These are phyloP conservation scores for Tragelaphus scriptus DNA, from an alignment of 2,113 vertebrate genomes.

Conservation along the genomic window DNA sequence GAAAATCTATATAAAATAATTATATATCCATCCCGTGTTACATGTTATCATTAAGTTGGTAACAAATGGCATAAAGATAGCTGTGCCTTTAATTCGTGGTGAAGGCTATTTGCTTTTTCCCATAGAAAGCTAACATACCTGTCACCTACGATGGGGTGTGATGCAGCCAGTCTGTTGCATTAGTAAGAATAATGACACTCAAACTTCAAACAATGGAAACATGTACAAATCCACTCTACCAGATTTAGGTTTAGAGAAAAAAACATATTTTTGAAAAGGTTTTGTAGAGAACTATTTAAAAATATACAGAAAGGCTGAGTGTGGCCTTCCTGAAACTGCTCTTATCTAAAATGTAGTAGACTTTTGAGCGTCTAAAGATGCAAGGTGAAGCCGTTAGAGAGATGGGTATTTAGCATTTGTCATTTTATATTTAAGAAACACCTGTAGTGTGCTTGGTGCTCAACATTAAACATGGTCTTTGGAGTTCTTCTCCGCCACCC, in stretches of 20 bases:
- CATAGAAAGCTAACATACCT: slow-evolving; percentile 74
- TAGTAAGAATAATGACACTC: slow-evolving; percentile 66
- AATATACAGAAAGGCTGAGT: slow-evolving; percentile 41
- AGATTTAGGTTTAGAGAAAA: slow-evolving; percentile 74
- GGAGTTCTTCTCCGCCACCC: slow-evolving; percentile 64
- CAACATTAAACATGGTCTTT: slow-evolving; percentile 37
- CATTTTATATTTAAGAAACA: slow-evolving; percentile 63
- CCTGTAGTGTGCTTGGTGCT: slow-evolving; percentile 62
- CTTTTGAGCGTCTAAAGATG: slow-evolving; percentile 49
- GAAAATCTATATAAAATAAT: slow-evolving; percentile 82
- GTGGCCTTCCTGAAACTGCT: slow-evolving; percentile 67
- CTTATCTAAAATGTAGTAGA: slow-evolving; percentile 42
- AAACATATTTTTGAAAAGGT: slow-evolving; percentile 74
- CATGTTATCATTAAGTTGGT: slow-evolving; percentile 80
- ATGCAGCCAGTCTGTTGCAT: slow-evolving; percentile 63
- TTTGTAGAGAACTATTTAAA: slow-evolving; percentile 75
- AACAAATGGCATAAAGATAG: slow-evolving; percentile 77
- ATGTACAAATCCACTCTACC: slow-evolving; percentile 40
- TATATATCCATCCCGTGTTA: slow-evolving; percentile 81
- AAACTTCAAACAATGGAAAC: slow-evolving; percentile 72
- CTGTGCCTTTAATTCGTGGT: slow-evolving; percentile 77
- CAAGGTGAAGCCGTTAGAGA: slow-evolving; percentile 69
- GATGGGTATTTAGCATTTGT: slow-evolving; percentile 61
- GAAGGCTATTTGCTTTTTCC: slow-evolving; percentile 81
- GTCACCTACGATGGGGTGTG: slow-evolving; percentile 51